Conservation (phyloP, 2,888 invertebrate species). For the Trisateles emortualis region DNA sequence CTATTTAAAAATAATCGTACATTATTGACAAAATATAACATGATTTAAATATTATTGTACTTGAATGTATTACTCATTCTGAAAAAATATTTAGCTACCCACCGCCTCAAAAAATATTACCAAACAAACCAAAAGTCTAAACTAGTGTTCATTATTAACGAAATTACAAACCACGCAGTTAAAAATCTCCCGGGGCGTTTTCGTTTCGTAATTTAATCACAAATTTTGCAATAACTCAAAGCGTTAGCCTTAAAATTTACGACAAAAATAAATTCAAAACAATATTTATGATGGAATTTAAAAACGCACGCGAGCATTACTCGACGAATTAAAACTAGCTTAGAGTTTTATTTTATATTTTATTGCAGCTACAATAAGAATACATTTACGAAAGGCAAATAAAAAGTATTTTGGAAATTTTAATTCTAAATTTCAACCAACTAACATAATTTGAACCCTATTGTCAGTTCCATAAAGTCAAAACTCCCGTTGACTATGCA, state of each 20-base stretch:
- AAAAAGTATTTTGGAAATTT: background rate
- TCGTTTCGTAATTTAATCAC: slow-evolving; percentile 14
- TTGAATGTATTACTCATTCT: too few species aligned
- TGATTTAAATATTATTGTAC: too few species aligned
- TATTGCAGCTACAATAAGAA: slow-evolving; percentile 4
- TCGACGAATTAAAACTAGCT: slow-evolving; percentile 13
- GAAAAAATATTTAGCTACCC: too few species aligned
- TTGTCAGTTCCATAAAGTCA: background rate
- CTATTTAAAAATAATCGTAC: too few species aligned
- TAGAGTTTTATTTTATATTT: background rate
- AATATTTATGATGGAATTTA: slow-evolving; percentile 26
- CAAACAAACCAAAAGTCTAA: too few species aligned
- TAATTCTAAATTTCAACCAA: background rate
- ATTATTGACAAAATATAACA: too few species aligned
- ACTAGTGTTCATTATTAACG: too few species aligned
- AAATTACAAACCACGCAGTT: background rate
- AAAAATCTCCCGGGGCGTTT: background rate
- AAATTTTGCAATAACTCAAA: slow-evolving; percentile 25
- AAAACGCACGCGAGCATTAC: slow-evolving; percentile 27
- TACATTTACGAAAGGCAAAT: background rate
- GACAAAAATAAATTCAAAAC: slow-evolving; percentile 14
- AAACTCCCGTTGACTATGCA: too few species aligned
- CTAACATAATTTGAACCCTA: background rate
- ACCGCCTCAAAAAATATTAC: too few species aligned
- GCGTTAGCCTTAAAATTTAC: slow-evolving; percentile 1